Evolutionary conservation across 2,113 vertebrate genomes (phyloP), one percentile per base, ranked within the genome.

Genomic region (Planiliza haematocheilus): DNA sequence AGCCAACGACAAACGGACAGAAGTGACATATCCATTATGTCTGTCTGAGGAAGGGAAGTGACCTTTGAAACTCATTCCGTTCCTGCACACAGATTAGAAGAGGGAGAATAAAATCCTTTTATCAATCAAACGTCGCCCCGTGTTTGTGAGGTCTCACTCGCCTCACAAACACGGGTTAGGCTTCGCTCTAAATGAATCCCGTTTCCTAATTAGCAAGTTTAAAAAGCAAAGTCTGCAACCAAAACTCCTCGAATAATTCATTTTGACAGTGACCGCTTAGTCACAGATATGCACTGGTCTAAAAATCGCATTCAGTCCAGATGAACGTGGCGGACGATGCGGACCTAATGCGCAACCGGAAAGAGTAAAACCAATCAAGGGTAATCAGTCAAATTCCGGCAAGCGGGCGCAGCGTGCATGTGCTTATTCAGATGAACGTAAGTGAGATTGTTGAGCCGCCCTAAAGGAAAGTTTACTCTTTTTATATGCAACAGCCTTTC

Each of bases 11-110:
- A 77, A 77, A 73, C 36, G 42, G 36, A 62, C 42, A 30, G 17
- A 83, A 73, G 72, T 84, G 83, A 82, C 67, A 88, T 58, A 83
- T 78, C 74, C 61, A 90, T 85, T 81, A 82, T 79, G 79, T 76
- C 80, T 67, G 68, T 77, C 71, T 69, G 58, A 64, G 63, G 56
- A 4, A 67, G 45, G 10, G 63, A 74, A 81, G 45, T 90, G 87
- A 91, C 88, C 87, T 92, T 91, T 89, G 62, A 62, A 77, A 83
- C 57, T 59, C 42, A 60, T 78, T 72, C 14, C 57, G 57, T 70
- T 87, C 60, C 60, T 73, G 55, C 68, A 70, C 63, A 73, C 75
- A 64, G 81, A 87, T 84, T 61, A 80, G 45, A 81, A 38, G n/a
- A 0, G 12, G 16, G 53, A 57, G 50, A 30, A 30, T 12, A 68